Conservation (phyloP, 2,797 vertebrate genomes). For the Mus minutoides region DNA sequence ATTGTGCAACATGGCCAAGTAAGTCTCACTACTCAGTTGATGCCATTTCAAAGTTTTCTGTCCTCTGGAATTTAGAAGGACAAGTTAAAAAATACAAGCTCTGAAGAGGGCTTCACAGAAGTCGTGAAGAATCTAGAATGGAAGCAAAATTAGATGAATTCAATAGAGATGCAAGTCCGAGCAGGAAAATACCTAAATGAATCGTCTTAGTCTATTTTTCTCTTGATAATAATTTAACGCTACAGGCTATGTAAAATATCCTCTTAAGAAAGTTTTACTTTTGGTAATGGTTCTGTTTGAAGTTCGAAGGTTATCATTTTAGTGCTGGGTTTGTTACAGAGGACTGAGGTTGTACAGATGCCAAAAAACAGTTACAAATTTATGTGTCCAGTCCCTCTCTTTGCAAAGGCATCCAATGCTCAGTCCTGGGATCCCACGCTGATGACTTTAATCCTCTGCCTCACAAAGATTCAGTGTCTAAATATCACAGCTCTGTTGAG, state of each 20-base stretch:
- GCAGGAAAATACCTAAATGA: background rate
- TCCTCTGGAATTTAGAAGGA: background rate
- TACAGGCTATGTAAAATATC: background rate
- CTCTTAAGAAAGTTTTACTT: background rate
- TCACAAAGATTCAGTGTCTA: background rate
- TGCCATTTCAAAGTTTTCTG: background rate
- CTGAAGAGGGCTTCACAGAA: background rate
- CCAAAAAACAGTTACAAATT: background rate
- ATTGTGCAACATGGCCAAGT: background rate
- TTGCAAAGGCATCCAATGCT: background rate
- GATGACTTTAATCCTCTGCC: background rate
- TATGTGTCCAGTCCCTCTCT: too few relatives aligned
- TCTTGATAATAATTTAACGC: background rate
- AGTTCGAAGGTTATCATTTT: background rate
- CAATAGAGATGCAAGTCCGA: background rate
- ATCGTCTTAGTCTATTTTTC: background rate
- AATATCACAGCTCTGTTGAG: background rate
- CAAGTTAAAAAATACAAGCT: background rate
- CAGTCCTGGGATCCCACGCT: background rate
- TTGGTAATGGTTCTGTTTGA: background rate
- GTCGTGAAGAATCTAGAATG: background rate
- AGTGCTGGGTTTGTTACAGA: background rate
- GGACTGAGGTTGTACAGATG: background rate
- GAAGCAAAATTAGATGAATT: conserved; percentile 4
- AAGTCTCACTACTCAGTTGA: background rate